Base-by-base conservation (phyloP, 2,113 vertebrate species). In the Petromus typicus region DNA sequence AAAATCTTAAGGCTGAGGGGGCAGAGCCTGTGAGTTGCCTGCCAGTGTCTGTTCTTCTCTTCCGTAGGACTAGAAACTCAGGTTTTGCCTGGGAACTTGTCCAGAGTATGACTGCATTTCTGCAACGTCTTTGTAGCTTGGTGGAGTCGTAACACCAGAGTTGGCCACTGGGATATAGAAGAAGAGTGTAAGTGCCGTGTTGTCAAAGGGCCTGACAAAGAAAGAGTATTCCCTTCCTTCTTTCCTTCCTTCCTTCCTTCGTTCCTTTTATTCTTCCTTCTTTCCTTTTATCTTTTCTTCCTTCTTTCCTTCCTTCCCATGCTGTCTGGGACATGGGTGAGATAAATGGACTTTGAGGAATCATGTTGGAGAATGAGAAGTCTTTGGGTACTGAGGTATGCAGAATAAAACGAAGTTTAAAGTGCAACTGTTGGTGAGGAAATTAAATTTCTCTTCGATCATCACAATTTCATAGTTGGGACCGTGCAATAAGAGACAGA, bases 341-440 rank as follows among this genome's bases (percentile, higher is more conserved):
- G n/a, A 37, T 9, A 37, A 45, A 37, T 82, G 85, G 80, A 66
- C 51, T 25, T 0, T 18, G 57, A 69, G 48, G 7, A 64, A 82
- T 54, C 12, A 76, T 63, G 85, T 48, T 93, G 75, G 61, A 92
- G 87, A 84, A 71, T 69, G 71, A 89, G 71, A 59, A 81, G 73
- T 78, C 13, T 66, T 91, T 80, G 59, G n/a, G n/a, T 56, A 43
- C 51, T 45, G 48, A 67, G 71, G 18, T 61, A 37, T 37, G 0
- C 34, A 59, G 2, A 80, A 25, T 40, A 7, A 78, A 88, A 86
- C 2, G 56, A 73, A 83, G 75, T 64, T 59, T 83, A 48, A 37
- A 66, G 43, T 54, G 4, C 51, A n/a, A 34, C 56, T 51, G 11
- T 30, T 22, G 67, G 25, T 32, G 30, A 81, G 43, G 43, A 84